phyloP scores from a whole-genome alignment of 1,140 invertebrate genomes.

The Drosophila paulistorum region DNA sequence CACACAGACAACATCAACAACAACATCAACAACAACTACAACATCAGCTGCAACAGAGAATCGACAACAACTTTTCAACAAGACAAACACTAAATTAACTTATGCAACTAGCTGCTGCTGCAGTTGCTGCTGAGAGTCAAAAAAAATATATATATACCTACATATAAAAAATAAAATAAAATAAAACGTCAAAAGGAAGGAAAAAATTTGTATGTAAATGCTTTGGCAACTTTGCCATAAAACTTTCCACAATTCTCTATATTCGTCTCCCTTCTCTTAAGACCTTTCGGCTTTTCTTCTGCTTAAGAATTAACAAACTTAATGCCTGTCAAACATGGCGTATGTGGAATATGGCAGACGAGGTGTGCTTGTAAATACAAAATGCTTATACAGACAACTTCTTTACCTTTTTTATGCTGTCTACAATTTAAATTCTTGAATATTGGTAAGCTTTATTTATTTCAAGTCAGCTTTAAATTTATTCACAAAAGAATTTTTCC shows the following conservation, averaged over 20 bases:
- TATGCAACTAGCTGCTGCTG: slow-evolving; percentile 63
- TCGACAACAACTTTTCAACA: slow-evolving; percentile 41
- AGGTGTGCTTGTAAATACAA: not conserved
- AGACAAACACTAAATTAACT: slow-evolving; percentile 78
- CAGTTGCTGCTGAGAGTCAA: slow-evolving; percentile 11
- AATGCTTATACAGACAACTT: no score
- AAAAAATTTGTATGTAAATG: slow-evolving; percentile 65
- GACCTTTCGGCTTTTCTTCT: slow-evolving; percentile 25
- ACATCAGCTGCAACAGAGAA: slow-evolving; percentile 23
- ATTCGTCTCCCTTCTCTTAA: not conserved
- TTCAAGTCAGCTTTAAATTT: no score
- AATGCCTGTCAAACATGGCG: slow-evolving; percentile 24
- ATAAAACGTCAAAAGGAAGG: slow-evolving; percentile 13
- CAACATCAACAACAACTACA: slow-evolving; percentile 13
- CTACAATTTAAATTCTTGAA: no score
- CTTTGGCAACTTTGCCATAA: slow-evolving; percentile 43
- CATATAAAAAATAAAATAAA: not conserved
- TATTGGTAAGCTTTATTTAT: no score
- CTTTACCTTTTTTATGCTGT: no score
- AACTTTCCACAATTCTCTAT: slow-evolving; percentile 31
- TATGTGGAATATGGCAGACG: slow-evolving; percentile 15
- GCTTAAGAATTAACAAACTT: slow-evolving; percentile 66
- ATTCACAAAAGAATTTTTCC: no score
- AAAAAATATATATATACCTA: not conserved
- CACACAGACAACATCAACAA: slow-evolving; percentile 21